A percentile compares a stretch with the other conserved stretches of the same genome.
Conservation (phyloP, 2,113 vertebrate species). For the Capra hircus region DNA sequence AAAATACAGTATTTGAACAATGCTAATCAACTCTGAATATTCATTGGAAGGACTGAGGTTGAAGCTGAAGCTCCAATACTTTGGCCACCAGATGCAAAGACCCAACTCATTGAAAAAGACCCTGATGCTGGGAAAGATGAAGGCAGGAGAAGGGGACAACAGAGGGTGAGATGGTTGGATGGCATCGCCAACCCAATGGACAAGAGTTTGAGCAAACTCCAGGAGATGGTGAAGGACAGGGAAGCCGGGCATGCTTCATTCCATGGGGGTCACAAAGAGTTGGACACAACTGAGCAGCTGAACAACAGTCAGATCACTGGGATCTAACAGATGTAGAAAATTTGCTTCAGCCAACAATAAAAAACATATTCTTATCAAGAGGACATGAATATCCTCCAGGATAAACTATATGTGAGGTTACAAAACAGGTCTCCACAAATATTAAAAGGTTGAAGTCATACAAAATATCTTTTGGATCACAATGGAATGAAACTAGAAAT, state of each 20-base stretch:
- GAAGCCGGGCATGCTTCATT: neutral
- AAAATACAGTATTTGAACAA: neutral
- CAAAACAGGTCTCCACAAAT: neutral
- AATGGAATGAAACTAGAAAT: neutral
- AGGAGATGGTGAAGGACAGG: neutral
- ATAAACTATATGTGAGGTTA: neutral
- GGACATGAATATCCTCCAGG: neutral
- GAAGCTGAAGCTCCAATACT: neutral
- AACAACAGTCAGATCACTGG: neutral
- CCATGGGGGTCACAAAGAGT: neutral
- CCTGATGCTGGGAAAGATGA: neutral
- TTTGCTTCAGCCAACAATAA: neutral
- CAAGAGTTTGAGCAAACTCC: neutral
- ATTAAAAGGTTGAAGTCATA: neutral
- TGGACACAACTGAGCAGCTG: neutral
- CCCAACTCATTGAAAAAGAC: neutral
- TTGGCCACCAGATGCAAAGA: neutral
- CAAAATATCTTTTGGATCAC: neutral
- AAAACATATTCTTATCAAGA: neutral
- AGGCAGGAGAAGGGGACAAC: neutral
- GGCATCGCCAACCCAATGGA: neutral
- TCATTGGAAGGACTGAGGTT: neutral
- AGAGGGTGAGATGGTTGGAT: neutral
- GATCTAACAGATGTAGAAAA: neutral
- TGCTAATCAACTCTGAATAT: neutral